phyloP scores from a whole-genome alignment of 2,888 invertebrate species.

The Melieria picta region DNA sequence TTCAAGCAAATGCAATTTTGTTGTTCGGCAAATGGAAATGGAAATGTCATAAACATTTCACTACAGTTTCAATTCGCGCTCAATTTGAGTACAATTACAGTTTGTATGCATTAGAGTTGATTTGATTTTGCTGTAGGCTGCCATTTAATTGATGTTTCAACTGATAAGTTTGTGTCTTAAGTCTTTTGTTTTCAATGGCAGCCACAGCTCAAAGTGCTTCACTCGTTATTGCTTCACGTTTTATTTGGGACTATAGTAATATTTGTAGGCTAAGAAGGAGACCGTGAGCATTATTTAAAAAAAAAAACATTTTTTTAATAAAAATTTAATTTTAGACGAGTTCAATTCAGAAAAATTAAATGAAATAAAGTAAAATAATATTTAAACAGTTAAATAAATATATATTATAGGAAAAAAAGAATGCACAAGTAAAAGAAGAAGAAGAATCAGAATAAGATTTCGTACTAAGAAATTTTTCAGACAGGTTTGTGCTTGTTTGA shows the following conservation, averaged over 20 bases:
- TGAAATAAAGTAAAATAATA: too few relatives aligned
- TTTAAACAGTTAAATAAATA: too few relatives aligned
- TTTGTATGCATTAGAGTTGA: not conserved
- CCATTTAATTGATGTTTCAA: not conserved
- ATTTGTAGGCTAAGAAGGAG: not conserved
- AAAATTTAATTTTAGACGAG: too few relatives aligned
- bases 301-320: too few relatives aligned
- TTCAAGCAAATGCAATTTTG: slow-evolving; percentile 44
- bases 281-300: too few relatives aligned
- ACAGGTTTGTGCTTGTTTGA: too few relatives aligned
- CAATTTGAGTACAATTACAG: not conserved
- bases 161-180: slow-evolving; percentile 12
- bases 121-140: slow-evolving; percentile 4
- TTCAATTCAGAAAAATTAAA: too few relatives aligned
- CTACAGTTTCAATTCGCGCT: slow-evolving; percentile 2
- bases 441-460: too few relatives aligned
- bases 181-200: slow-evolving; percentile 2
- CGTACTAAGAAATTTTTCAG: too few relatives aligned
- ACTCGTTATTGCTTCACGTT: not conserved
- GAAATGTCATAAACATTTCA: slow-evolving; percentile 45
- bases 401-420: too few relatives aligned
- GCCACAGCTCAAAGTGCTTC: not conserved
- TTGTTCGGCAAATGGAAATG: slow-evolving; percentile 45
- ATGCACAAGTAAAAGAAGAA: too few relatives aligned
- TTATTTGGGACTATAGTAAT: not conserved